These are phyloP conservation scores for Xiphorhynchus elegans DNA, from an alignment of 2,113 vertebrate species.

Conservation along the genomic window DNA sequence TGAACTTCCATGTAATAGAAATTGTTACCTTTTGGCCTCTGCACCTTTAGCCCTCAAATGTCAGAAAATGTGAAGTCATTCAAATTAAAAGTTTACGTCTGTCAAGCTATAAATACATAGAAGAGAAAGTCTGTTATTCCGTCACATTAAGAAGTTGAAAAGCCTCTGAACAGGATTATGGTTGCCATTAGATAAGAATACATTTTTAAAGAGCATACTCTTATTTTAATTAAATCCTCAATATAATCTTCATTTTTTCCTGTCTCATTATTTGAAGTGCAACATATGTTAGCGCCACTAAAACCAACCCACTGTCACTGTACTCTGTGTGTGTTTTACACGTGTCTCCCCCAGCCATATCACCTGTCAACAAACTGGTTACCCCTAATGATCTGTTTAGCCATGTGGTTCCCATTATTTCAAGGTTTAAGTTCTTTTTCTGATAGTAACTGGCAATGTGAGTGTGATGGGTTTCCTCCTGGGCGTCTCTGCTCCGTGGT, in stretches of 20 bases:
- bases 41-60: background rate
- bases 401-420: background rate
- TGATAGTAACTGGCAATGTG: background rate
- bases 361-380: background rate
- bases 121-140: background rate
- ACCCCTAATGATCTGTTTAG: background rate
- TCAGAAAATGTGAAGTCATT: background rate
- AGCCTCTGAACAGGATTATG: background rate
- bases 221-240: background rate
- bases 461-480: background rate
- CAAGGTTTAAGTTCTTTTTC: background rate
- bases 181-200: background rate
- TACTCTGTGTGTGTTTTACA: background rate
- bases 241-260: background rate
- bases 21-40: background rate
- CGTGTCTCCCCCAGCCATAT: background rate
- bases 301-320: background rate
- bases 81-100: background rate
- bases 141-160: background rate
- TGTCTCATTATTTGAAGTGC: background rate
- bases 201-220: background rate
- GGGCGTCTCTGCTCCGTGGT: background rate
- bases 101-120: background rate
- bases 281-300: background rate
- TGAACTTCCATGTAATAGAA: background rate